A percentile compares a stretch with the other conserved stretches of the same genome.
phyloP scores from a whole-genome alignment of 2,888 invertebrate species.

The Aphidoletes aphidimyza region DNA sequence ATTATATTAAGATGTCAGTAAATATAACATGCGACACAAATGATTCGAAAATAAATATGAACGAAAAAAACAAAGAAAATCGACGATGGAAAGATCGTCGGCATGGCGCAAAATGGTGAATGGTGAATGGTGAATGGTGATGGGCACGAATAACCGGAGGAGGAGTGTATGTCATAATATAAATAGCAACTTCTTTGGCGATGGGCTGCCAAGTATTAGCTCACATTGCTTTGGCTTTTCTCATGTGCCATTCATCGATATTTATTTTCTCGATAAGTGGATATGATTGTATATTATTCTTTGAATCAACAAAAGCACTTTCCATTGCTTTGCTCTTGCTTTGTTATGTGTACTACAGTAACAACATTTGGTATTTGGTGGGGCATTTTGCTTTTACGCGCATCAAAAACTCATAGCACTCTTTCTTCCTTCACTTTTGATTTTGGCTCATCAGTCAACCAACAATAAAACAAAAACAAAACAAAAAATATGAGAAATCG shows the following conservation, averaged over 20 bases:
- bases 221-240: neutral
- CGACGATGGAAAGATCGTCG: neutral
- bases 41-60: neutral
- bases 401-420: no score
- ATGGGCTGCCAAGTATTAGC: slow-evolving; percentile 3
- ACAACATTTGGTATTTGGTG: no score
- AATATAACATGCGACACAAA: slow-evolving; percentile 21
- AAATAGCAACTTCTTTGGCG: no score
- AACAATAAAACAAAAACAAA: no score
- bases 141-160: no score
- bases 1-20: slow-evolving; percentile 25
- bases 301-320: slow-evolving; percentile 32
- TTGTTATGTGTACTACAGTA: neutral
- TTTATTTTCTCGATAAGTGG: slow-evolving; percentile 51
- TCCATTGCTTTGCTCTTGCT: neutral
- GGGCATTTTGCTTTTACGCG: no score
- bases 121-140: no score
- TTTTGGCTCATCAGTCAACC: no score
- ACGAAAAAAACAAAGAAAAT: neutral
- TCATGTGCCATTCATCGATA: slow-evolving; percentile 10
- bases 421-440: no score
- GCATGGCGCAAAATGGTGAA: neutral
- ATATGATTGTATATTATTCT: slow-evolving; percentile 46
- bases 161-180: neutral
- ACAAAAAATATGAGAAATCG: neutral